Conservation (phyloP, 2,888 invertebrate genomes). For the Phyto melanocephala region DNA sequence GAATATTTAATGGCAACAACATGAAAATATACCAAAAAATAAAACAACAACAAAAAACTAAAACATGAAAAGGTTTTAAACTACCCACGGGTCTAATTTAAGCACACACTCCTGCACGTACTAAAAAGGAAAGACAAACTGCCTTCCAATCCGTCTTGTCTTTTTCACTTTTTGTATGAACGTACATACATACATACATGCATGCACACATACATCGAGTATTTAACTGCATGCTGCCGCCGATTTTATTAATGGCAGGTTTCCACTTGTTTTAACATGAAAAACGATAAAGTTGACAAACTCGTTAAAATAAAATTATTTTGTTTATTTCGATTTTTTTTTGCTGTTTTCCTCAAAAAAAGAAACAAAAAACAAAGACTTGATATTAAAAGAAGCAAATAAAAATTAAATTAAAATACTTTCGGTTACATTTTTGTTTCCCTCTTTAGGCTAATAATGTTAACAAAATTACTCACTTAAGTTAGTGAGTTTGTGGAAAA, state of each 20-base stretch:
- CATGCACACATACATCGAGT: too few relatives aligned
- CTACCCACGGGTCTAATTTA: slow-evolving; percentile 40
- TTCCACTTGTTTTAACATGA: slow-evolving; percentile 61
- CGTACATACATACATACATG: not conserved
- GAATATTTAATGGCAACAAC: slow-evolving; percentile 56
- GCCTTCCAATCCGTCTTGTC: too few relatives aligned
- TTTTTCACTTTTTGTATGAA: not conserved
- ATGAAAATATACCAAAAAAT: slow-evolving; percentile 35
- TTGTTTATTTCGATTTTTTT: slow-evolving; percentile 20
- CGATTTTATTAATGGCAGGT: slow-evolving; percentile 59
- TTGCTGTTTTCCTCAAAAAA: not conserved
- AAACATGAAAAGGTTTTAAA: slow-evolving; percentile 45
- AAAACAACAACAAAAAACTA: not conserved
- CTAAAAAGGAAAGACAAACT: slow-evolving; percentile 24
- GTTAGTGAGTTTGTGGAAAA: not conserved
- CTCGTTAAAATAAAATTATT: slow-evolving; percentile 63
- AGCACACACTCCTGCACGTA: not conserved
- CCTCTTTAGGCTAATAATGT: slow-evolving; percentile 7
- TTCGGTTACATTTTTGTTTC: slow-evolving; percentile 22
- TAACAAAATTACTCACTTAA: not conserved
- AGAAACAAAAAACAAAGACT: not conserved
- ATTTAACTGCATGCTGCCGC: slow-evolving; percentile 42
- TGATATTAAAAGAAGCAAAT: slow-evolving; percentile 27
- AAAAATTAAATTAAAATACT: slow-evolving; percentile 25
- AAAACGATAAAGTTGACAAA: slow-evolving; percentile 65